Percentiles rank a stretch among this genome's conserved stretches.
Evolutionary conservation across 2,888 invertebrate species (phyloP).

Genomic region (Catocala fraxini): DNA sequence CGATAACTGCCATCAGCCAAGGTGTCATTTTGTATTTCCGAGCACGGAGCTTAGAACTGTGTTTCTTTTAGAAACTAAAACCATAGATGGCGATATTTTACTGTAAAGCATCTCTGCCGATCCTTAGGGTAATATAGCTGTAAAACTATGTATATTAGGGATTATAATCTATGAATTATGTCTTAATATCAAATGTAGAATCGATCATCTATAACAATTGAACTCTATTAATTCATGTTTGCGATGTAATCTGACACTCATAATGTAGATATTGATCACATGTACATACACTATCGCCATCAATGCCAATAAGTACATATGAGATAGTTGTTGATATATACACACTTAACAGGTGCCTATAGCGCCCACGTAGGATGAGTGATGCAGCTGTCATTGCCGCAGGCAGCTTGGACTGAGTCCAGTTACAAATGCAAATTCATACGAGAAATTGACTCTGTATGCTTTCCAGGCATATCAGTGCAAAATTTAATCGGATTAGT

Average conservation of each 20-base stretch:
- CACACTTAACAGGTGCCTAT: slow-evolving; percentile 14
- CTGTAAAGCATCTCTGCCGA: too few relatives aligned
- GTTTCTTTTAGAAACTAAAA: too few relatives aligned
- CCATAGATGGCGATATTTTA: too few relatives aligned
- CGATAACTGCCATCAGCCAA: too few relatives aligned
- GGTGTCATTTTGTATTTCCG: too few relatives aligned
- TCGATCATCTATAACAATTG: slow-evolving; percentile 29
- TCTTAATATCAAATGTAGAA: background rate
- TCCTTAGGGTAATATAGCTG: too few relatives aligned
- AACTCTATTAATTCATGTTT: slow-evolving; percentile 37
- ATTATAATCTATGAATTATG: background rate
- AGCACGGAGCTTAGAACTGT: too few relatives aligned
- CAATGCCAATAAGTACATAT: background rate
- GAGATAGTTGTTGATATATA: slow-evolving; percentile 6
- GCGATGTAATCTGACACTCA: slow-evolving; percentile 34
- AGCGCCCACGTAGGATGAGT: slow-evolving; percentile 53
- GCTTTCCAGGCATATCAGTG: slow-evolving; percentile 69
- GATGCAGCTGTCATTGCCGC: slow-evolving; percentile 73
- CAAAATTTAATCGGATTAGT: slow-evolving; percentile 61
- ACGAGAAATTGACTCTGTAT: slow-evolving; percentile 66
- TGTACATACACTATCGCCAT: slow-evolving; percentile 5
- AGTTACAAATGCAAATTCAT: slow-evolving; percentile 77
- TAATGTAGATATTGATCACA: slow-evolving; percentile 33
- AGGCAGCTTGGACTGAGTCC: slow-evolving; percentile 71
- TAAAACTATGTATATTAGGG: too few relatives aligned